Base-by-base conservation (phyloP, 2,888 invertebrate genomes). In the Melipona beecheii region DNA sequence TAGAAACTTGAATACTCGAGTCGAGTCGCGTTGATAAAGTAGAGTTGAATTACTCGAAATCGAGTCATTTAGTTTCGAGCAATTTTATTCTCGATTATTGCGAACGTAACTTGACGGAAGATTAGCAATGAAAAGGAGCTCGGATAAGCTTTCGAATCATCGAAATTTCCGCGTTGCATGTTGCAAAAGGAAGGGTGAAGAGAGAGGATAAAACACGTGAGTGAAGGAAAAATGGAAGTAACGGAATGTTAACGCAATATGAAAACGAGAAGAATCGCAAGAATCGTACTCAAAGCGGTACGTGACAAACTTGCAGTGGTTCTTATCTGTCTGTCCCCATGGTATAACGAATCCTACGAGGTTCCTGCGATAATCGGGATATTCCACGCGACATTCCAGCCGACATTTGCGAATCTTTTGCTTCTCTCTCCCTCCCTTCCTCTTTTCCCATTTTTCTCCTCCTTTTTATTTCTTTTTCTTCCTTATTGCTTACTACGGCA, bases 301-400 rank as follows among this genome's bases (percentile, higher is more conserved):
- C 94, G 94, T 93, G 93, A 94, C 93, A 91, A 93, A 91, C 90
- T 90, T 90, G 91, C 90, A 87, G 90, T 89, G 89, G 91, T 91
- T 92, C 93, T 94, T 94, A 94, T 94, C 93, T 93, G 88, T 85
- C 31, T 87, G 87, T 87, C 86, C 81, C 90, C 88, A 85, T 85
- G 88, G 83, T 80, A 85, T 85, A 89, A 86, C 89, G 91, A 89
- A 88, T 91, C 86, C 90, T 87, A 84, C 85, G 87, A 84, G 87
- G 84, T 91, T 90, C 87, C 82, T 88, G 90, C 86, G 92, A 93
- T 93, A 93, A 93, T 93, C 92, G 91, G 90, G 91, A 92, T 91
- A 27, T 27, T 60, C 9, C 24, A 60, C 17, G 24, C 24, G 36
- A n/a, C n/a, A n/a, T n/a, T n/a, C n/a, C 36, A 36, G 9, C 27